Evolutionary conservation across 2,797 vertebrate genomes (phyloP).

Genomic region (Tauraco hartlaubi): DNA sequence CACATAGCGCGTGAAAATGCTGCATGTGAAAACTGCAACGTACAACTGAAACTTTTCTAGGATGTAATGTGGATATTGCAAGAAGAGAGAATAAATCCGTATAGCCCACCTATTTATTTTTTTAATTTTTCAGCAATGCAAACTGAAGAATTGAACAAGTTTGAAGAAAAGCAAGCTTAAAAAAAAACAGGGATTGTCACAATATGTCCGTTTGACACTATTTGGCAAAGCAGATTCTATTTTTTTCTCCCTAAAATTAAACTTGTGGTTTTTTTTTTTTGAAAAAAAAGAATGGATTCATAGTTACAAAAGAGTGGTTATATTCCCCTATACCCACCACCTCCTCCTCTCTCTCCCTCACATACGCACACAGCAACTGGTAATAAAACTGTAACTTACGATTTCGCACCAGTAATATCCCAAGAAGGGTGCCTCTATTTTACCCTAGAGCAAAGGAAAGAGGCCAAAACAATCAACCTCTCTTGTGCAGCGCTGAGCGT

Average conservation of each 20-base stretch:
- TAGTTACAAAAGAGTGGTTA: constrained; percentile 59
- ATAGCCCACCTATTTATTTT: not conserved
- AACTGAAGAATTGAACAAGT: not conserved
- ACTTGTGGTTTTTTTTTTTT: not conserved
- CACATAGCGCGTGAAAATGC: fast-evolving
- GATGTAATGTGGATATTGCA: not conserved
- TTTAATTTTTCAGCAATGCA: not conserved
- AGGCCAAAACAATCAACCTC: constrained; percentile 72
- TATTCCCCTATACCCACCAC: not conserved
- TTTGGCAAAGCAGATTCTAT: not conserved
- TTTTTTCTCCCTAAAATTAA: constrained; percentile 17
- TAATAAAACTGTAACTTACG: constrained; percentile 70
- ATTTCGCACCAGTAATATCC: constrained; percentile 72
- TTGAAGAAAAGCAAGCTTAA: not conserved
- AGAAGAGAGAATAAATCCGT: not conserved
- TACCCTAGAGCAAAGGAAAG: constrained; percentile 65
- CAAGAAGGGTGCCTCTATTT: constrained; percentile 63
- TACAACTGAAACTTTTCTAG: not conserved
- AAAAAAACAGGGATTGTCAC: not conserved
- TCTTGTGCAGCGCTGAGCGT: constrained; percentile 41
- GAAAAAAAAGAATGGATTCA: not conserved
- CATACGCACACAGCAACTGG: constrained; percentile 54
- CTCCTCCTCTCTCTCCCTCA: constrained; percentile 52
- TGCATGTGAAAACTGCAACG: not conserved
- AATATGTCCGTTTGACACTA: not conserved